Evolutionary conservation across 1,140 invertebrate genomes (phyloP), one percentile per base, ranked within the genome.

Genomic region (Stenopsyche tienmushanensis): DNA sequence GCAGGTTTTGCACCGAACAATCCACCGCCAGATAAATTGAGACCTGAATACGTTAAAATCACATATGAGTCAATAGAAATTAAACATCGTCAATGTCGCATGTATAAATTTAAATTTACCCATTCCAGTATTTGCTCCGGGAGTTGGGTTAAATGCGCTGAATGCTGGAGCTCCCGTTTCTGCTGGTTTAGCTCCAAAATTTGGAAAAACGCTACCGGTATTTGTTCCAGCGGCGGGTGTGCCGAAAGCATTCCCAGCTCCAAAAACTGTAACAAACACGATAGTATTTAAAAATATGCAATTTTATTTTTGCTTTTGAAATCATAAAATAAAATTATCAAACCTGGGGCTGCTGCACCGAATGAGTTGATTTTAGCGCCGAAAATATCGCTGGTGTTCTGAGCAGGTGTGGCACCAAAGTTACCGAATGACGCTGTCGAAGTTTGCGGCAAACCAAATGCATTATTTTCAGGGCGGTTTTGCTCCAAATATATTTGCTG

Each of bases 201-300:
- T 64, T 62, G 50, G 75, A 75, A 90, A 89, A 1, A 89, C 71
- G 39, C 82, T 81, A 1, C 81, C 78, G 1, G 85, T 80, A 58
- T 83, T 83, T 0, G 82, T 82, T 3, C 83, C 81, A 3, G 84
- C 82, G 0, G 83, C 76, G 34, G 83, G 75, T n/a, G 81, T 78
- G 1, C 83, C 85, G 72, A 88, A 83, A 0, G 77, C 72, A 5
- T 75, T 72, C 1, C 75, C 65, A 1, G 73, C 67, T 10, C 79
- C 77, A 70, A 82, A 81, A 3, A 77, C 76, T 79, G 72, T 3
- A 64, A 69, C 34, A 10, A 62, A 26, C n/a, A n/a, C n/a, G n/a
- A n/a, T n/a, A n/a, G n/a, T n/a, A n/a, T n/a, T 7, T 34, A 34
- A 34, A 34, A 34, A 34, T 23, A 39, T 10, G 9, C 24, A 23